These are phyloP conservation scores for Drosophila phalerata DNA, from an alignment of 2,888 invertebrate genomes.

Conservation along the genomic window DNA sequence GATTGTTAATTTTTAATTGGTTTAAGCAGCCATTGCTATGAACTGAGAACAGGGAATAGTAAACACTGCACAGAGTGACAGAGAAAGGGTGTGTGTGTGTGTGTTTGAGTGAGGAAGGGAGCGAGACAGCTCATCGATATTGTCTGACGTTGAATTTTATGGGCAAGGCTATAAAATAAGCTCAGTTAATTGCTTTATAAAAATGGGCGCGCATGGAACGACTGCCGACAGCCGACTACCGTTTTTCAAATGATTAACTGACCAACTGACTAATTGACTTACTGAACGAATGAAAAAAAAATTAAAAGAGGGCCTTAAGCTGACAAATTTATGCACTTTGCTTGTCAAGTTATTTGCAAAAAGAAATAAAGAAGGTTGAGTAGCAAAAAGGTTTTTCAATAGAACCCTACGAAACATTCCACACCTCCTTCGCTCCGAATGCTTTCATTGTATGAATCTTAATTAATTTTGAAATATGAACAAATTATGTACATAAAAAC, in stretches of 20 bases:
- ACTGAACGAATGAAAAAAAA: constrained; percentile 18
- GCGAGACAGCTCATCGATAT: constrained; percentile 46
- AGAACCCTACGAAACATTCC: constrained; percentile 20
- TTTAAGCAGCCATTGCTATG: constrained; percentile 70
- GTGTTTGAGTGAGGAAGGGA: constrained; percentile 1
- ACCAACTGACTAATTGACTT: constrained; percentile 38
- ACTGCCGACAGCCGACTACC: constrained; percentile 43
- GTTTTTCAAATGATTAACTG: constrained; percentile 43
- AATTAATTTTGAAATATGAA: constrained; percentile 71
- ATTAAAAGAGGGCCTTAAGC: constrained; percentile 15
- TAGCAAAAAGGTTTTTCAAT: constrained; percentile 37
- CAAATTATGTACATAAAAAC: constrained; percentile 23
- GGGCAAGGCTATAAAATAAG: constrained; percentile 69
- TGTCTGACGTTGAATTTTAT: constrained; percentile 61
- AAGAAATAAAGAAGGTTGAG: background rate
- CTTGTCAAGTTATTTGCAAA: constrained; percentile 31
- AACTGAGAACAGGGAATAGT: constrained; percentile 17
- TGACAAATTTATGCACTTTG: constrained; percentile 53
- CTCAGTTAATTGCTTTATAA: constrained; percentile 71
- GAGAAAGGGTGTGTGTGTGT: background rate
- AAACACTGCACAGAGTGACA: constrained; percentile 11
- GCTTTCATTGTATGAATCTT: constrained; percentile 60
- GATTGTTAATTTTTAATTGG: constrained; percentile 74
- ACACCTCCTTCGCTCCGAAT: background rate
- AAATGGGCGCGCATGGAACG: constrained; percentile 63